A percentile compares a stretch with the other conserved stretches of the same genome.
phyloP scores from a whole-genome alignment of 1,140 invertebrate species.

The Bombus difficillimus region DNA sequence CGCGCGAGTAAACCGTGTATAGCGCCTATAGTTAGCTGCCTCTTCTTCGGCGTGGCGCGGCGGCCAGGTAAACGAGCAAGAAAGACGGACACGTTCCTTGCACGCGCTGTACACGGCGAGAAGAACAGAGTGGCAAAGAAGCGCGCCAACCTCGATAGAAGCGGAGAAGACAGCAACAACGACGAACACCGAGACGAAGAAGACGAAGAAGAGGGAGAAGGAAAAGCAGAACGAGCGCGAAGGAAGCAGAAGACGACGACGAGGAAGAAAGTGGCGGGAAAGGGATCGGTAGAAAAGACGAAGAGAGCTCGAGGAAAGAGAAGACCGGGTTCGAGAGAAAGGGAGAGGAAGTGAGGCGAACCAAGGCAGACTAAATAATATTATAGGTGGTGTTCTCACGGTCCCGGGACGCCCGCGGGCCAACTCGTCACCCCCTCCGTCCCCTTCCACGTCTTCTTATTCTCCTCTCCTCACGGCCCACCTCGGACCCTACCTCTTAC shows the following conservation, averaged over 20 bases:
- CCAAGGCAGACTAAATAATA: constrained; percentile 82
- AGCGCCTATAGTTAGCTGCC: constrained; percentile 76
- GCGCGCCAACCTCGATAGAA: background rate
- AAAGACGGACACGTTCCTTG: constrained; percentile 42
- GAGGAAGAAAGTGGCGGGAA: constrained; percentile 16
- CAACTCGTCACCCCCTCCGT: constrained; percentile 77
- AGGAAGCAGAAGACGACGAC: constrained; percentile 1
- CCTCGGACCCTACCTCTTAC: constrained; percentile 66
- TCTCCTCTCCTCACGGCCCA: constrained; percentile 75
- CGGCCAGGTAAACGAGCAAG: constrained; percentile 27
- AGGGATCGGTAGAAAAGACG: constrained; percentile 20
- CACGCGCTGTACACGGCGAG: constrained; percentile 18
- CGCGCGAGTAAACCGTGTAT: constrained; percentile 80
- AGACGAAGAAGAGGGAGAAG: constrained; percentile 25
- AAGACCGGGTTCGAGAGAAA: constrained; percentile 18
- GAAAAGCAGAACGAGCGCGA: constrained; percentile 17
- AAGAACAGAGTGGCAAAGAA: background rate
- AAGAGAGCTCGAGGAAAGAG: constrained; percentile 41
- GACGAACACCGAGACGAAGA: constrained; percentile 1
- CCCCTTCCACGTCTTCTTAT: constrained; percentile 52
- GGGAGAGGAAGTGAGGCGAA: constrained; percentile 62
- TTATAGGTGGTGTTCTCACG: constrained; percentile 83
- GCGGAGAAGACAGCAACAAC: constrained; percentile 17
- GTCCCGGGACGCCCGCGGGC: constrained; percentile 82
- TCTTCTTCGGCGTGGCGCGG: constrained; percentile 27